These are phyloP conservation scores for Tinea semifulvella DNA, from an alignment of 2,888 invertebrate genomes.

Conservation along the genomic window DNA sequence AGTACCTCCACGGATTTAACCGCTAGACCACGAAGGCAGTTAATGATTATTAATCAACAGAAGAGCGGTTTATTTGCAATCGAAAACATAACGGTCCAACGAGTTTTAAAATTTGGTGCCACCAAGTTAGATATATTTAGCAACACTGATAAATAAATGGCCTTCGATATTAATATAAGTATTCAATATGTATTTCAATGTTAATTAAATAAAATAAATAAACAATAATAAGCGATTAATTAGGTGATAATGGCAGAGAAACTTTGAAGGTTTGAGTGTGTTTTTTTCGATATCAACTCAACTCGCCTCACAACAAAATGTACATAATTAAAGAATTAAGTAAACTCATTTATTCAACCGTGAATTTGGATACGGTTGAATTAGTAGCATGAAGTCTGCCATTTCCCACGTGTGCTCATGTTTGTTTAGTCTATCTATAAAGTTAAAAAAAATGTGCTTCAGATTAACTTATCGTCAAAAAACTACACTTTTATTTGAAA, in stretches of 20 bases:
- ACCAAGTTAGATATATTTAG: constrained; percentile 3
- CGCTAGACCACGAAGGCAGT: no score
- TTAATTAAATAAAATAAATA: constrained; percentile 9
- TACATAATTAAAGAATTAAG: constrained; percentile 28
- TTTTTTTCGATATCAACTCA: background rate
- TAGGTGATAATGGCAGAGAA: constrained; percentile 8
- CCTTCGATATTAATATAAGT: background rate
- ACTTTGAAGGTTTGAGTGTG: background rate
- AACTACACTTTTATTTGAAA: no score
- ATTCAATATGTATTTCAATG: background rate
- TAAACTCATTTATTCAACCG: constrained; percentile 39
- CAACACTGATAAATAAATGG: constrained; percentile 1
- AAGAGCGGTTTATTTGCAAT: no score
- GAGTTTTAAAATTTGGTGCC: background rate
- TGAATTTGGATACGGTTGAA: constrained; percentile 36
- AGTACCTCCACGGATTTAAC: no score
- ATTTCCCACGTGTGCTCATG: constrained; percentile 8
- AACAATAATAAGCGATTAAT: constrained; percentile 4
- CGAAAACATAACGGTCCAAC: background rate
- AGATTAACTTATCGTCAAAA: no score
- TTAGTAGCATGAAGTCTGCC: background rate
- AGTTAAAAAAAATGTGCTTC: no score
- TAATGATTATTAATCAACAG: no score
- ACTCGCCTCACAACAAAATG: background rate
- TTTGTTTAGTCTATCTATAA: no score